Conservation (phyloP, 2,113 vertebrate species). For the Charina bottae region DNA sequence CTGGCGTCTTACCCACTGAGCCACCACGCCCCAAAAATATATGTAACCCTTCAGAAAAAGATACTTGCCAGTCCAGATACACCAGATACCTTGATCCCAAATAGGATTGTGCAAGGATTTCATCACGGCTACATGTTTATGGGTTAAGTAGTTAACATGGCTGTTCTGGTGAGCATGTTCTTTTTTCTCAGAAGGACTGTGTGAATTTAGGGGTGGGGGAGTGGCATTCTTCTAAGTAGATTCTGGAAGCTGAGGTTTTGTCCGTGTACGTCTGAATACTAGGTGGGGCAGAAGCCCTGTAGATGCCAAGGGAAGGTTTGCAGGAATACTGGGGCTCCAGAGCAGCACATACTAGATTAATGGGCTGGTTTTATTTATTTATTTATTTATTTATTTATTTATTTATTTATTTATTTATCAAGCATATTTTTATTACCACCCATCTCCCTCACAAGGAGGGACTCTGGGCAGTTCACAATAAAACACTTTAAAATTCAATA, state of each 20-base stretch:
- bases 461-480: no score
- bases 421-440: no score
- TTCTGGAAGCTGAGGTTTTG: neutral
- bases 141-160: neutral
- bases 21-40: no score
- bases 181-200: neutral
- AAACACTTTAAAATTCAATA: no score
- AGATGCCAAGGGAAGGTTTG: neutral
- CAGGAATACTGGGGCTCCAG: neutral
- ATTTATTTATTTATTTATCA: no score
- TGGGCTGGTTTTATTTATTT: no score
- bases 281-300: neutral
- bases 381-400: no score
- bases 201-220: neutral
- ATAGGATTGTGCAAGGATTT: neutral
- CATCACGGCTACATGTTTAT: neutral
- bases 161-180: neutral
- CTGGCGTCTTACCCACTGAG: no score
- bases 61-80: neutral
- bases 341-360: neutral
- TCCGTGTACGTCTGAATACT: neutral
- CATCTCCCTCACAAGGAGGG: no score
- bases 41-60: neutral
- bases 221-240: neutral
- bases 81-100: neutral